Evolutionary conservation across 2,888 invertebrate genomes (phyloP).

Genomic region (Sarcophaga carnaria): DNA sequence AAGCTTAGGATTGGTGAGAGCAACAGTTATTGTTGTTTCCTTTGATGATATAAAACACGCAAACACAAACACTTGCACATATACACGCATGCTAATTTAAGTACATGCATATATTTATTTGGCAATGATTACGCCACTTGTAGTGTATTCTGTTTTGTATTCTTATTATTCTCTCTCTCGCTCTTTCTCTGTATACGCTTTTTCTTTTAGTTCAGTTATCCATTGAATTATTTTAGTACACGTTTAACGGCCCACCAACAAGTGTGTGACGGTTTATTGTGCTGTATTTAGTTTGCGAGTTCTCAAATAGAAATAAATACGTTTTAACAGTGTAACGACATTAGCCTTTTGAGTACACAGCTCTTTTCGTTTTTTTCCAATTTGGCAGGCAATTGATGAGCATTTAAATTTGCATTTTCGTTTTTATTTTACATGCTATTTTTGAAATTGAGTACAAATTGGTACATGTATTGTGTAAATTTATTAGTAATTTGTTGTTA

Average conservation of each 20-base stretch:
- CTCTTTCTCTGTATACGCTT: not conserved
- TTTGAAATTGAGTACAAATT: conserved; percentile 34
- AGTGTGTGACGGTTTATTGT: conserved; percentile 46
- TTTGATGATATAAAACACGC: not conserved
- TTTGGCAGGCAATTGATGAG: conserved; percentile 19
- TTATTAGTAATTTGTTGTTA: conserved; percentile 61
- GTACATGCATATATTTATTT: not conserved
- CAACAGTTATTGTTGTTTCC: not conserved
- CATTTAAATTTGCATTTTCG: conserved; percentile 24
- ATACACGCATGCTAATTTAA: not conserved
- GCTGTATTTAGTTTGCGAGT: not conserved
- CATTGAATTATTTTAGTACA: conserved; percentile 49
- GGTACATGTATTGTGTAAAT: conserved; percentile 54
- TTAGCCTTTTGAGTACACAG: not conserved
- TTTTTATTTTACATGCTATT: not conserved
- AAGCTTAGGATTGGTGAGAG: not conserved
- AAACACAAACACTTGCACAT: not conserved
- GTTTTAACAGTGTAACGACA: conserved; percentile 45
- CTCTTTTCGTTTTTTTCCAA: not conserved
- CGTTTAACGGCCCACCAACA: conserved; percentile 57
- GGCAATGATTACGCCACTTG: conserved; percentile 16
- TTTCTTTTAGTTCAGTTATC: not conserved
- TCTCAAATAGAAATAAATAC: not conserved
- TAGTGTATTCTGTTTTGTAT: conserved; percentile 4
- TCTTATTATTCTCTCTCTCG: not conserved